A percentile compares a stretch with the other conserved stretches of the same genome.
These are phyloP conservation scores for Hirudinaria manillensis DNA, from an alignment of 2,888 invertebrate species.

Conservation along the genomic window DNA sequence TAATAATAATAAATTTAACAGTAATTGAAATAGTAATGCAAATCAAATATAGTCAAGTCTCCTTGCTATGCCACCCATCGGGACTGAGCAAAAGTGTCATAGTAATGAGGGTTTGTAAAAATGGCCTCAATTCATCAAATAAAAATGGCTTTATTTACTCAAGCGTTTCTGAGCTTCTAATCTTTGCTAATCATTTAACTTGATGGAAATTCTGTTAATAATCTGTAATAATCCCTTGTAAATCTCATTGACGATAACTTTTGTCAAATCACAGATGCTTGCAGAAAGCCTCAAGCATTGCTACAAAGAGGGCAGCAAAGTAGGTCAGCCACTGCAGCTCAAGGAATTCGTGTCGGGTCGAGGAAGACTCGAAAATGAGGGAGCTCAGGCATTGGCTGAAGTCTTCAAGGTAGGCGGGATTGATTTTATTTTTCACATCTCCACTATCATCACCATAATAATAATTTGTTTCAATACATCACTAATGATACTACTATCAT, in stretches of 20 bases:
- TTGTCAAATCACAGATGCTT: conserved; percentile 59
- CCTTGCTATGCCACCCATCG: too few relatives aligned
- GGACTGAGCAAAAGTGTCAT: too few relatives aligned
- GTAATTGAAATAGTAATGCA: neutral
- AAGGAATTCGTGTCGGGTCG: conserved; percentile 84
- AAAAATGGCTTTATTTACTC: too few relatives aligned
- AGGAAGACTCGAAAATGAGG: conserved; percentile 88
- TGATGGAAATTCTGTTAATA: too few relatives aligned
- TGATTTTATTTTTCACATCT: neutral
- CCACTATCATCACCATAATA: neutral
- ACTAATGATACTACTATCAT: too few relatives aligned
- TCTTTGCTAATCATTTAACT: too few relatives aligned
- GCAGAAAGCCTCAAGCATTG: conserved; percentile 71
- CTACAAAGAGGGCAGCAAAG: conserved; percentile 57
- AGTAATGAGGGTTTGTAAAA: too few relatives aligned
- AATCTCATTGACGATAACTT: too few relatives aligned
- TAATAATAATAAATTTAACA: neutral
- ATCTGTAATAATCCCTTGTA: too few relatives aligned
- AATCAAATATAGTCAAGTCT: too few relatives aligned
- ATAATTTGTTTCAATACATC: neutral
- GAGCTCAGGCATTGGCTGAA: conserved; percentile 74
- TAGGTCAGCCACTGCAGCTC: conserved; percentile 67
- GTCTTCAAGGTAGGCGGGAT: conserved; percentile 66
- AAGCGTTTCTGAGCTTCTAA: too few relatives aligned
- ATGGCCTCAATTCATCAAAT: too few relatives aligned